Base-by-base conservation (phyloP, 2,113 vertebrate genomes). In the Plecotus auritus region DNA sequence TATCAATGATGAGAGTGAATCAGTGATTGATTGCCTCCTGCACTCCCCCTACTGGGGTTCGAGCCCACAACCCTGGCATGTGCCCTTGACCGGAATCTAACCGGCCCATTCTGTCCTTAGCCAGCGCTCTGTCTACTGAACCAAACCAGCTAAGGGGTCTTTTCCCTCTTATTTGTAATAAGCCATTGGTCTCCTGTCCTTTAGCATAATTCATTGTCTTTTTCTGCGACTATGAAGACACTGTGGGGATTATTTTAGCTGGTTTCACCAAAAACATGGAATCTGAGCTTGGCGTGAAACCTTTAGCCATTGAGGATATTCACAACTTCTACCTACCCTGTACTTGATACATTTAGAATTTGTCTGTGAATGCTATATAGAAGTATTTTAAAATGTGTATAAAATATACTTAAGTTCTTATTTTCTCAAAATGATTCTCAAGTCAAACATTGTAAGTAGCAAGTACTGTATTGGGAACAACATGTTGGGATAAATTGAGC, bases 401-500 rank as follows among this genome's bases (percentile, higher is more conserved):
- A 67, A 93, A 84, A 47, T 47, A 37, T 45, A 17, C 35, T 2
- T 37, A 74, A 32, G 12, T 85, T 91, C 70, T 93, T 93, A 32
- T 56, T 88, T 94, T 94, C 72, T 91, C 76, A 70, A 87, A 64
- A 88, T 0, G 12, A 66, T 83, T 85, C 59, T 91, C 45, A 59
- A 89, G 49, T 10, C 49, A 93, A 45, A 74, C 40, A 49, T 67
- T 77, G 0, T 95, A 81, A 86, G 26, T 72, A 93, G 20, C 30
- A 26, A 35, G 54, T 64, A 4, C 4, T 64, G 49, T 87, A n/a
- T 37, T 90, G 37, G 51, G 47, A 69, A 67, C 42, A 89, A 42
- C 51, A 40, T 20, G 11, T n/a, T 86, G 66, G 86, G 92, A 91
- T 40, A 72, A 94, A 92, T 76, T 77, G 85, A 95, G 35, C n/a